Percentiles rank a stretch among this genome's conserved stretches.
These are phyloP conservation scores for Gavia stellata DNA, from an alignment of 2,113 vertebrate species.

Conservation along the genomic window DNA sequence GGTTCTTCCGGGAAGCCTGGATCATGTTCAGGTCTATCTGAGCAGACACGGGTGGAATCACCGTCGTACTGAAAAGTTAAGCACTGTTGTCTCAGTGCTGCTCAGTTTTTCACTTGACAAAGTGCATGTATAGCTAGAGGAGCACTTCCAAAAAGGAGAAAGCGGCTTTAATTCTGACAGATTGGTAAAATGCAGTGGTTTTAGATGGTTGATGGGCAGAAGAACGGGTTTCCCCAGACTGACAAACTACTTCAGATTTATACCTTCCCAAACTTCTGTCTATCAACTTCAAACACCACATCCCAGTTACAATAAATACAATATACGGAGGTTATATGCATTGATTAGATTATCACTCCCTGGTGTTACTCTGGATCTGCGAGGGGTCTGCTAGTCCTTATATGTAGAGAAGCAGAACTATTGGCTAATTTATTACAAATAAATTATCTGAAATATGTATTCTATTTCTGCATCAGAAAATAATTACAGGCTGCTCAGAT, in stretches of 20 bases:
- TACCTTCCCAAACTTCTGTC: neutral
- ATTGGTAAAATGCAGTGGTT: neutral
- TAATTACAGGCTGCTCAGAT: neutral
- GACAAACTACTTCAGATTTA: neutral
- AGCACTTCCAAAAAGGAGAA: neutral
- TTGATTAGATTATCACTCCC: neutral
- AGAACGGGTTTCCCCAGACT: neutral
- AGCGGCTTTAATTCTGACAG: neutral
- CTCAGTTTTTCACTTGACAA: neutral
- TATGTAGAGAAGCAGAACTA: neutral
- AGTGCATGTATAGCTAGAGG: neutral
- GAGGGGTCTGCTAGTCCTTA: neutral
- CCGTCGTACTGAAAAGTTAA: accelerated
- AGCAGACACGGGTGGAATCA: neutral
- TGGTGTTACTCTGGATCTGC: neutral
- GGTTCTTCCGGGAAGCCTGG: neutral
- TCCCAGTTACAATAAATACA: neutral
- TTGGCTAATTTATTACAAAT: neutral
- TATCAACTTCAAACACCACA: neutral
- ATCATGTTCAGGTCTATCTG: neutral
- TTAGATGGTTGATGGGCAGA: neutral
- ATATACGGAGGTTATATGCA: neutral
- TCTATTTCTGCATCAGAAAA: neutral
- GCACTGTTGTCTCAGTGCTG: neutral
- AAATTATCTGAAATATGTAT: neutral